These are phyloP conservation scores for Halictus rubicundus DNA, from an alignment of 1,140 invertebrate genomes.

Conservation along the genomic window DNA sequence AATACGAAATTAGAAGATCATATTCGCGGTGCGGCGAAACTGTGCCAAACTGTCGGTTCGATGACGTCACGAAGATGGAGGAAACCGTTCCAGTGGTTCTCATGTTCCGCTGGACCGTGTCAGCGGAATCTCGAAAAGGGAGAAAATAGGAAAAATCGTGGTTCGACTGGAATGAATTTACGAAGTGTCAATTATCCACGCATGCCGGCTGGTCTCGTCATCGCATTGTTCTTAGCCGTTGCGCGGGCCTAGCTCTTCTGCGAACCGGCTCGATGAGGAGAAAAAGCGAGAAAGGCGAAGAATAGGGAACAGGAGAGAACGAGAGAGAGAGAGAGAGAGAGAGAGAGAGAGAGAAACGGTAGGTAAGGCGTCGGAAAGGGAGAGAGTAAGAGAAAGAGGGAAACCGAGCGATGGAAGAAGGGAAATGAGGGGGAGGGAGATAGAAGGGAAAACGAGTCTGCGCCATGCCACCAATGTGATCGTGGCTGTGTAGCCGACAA, in stretches of 20 bases:
- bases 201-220: constrained; percentile 59
- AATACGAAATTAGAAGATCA: background rate
- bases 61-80: background rate
- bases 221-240: constrained; percentile 72
- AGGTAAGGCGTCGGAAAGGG: constrained; percentile 53
- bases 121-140: constrained; percentile 22
- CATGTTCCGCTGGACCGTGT: background rate
- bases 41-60: too few species aligned
- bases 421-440: constrained; percentile 60
- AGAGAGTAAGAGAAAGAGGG: constrained; percentile 53
- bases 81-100: background rate
- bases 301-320: constrained; percentile 36
- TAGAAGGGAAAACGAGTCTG: constrained; percentile 75
- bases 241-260: constrained; percentile 59
- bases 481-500: constrained; percentile 60
- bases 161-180: constrained; percentile 45
- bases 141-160: too few species aligned
- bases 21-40: too few species aligned
- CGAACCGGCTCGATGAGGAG: constrained; percentile 68
- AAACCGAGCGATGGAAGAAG: constrained; percentile 35
- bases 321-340: constrained; percentile 15
- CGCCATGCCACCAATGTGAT: constrained; percentile 73
- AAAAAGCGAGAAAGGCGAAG: constrained; percentile 35
- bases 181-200: constrained; percentile 59
- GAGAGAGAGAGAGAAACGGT: constrained; percentile 32